phyloP scores from a whole-genome alignment of 92 coral and sea anemone genomes.

The Epizoanthus ramosus region DNA sequence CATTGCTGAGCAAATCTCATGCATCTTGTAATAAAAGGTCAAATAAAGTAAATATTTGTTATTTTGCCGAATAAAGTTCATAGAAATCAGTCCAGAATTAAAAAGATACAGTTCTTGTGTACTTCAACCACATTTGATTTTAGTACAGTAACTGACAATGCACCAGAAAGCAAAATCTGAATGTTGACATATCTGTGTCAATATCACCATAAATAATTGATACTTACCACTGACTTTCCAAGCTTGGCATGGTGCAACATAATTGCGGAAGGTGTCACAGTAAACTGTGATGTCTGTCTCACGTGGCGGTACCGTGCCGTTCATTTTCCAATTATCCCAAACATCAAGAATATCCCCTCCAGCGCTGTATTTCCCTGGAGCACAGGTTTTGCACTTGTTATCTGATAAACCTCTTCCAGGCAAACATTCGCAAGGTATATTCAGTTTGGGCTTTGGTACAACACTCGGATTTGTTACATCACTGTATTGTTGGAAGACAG shows the following conservation, averaged over 20 bases:
- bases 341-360: conserved; percentile 77
- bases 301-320: conserved; percentile 79
- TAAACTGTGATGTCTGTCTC: conserved; percentile 64
- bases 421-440: conserved; percentile 67
- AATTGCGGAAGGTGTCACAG: conserved; percentile 68
- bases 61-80: too few relatives aligned
- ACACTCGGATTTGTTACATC: conserved; percentile 1
- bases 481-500: conserved; percentile 12
- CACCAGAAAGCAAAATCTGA: too few relatives aligned
- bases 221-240: conserved; percentile 85
- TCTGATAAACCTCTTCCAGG: conserved; percentile 66
- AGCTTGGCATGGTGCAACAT: conserved; percentile 54
- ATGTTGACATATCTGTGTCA: too few relatives aligned
- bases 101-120: too few relatives aligned
- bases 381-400: conserved; percentile 50
- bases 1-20: too few relatives aligned
- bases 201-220: background rate
- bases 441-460: conserved; percentile 29
- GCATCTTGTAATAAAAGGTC: too few relatives aligned
- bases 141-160: too few relatives aligned
- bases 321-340: conserved; percentile 74
- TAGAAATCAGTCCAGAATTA: too few relatives aligned
- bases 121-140: too few relatives aligned
- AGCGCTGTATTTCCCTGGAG: conserved; percentile 58
- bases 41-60: too few relatives aligned